Evolutionary conservation across 2,113 vertebrate genomes (phyloP), one percentile per base, ranked within the genome.

Genomic region (Cettia cetti): DNA sequence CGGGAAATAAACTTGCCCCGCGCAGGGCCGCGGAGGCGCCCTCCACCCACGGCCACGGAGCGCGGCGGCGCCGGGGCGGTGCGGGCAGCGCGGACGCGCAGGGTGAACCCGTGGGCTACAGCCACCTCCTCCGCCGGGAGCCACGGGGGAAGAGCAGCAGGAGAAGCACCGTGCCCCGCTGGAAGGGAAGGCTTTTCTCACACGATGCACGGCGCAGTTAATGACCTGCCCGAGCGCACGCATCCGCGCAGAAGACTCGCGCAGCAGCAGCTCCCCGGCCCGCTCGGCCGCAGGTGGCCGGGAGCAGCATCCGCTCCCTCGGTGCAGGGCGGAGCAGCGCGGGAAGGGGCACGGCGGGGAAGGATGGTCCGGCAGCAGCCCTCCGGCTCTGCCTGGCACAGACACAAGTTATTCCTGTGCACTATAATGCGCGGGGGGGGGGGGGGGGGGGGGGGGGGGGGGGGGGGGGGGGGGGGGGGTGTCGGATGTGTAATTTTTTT

Each of bases 351-450:
- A 1, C 17, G 5, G 61, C 1, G 45, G 9, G 53, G 11, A 45
- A 9, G 9, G 10, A 17, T 7, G 14, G 35, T 39, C 57, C 12
- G 20, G 28, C 63, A 57, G 63, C 72, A 83, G 17, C 37, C 11
- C 18, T 13, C n/a, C 18, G 40, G 4, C 60, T 74, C 70, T 54
- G 52, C 82, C 88, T 27, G 15, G 70, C 56, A 19, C 74, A 18
- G 28, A 30, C 31, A 40, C 19, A 8, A 13, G 19, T 26, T 57
- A 39, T 7, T 57, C n/a, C n/a, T 31, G 31, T 5, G 35, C 47
- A 1, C 20, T 10, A 0, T 13, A 9, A 6, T 45, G 39, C 6
- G 40, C 6, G 42, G 16, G 16, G 42, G 15, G 42, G 42, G 42
- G 42, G 45, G 45, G 45, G 40, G 40, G 40, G 40, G 15, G 40